These are phyloP conservation scores for Callocephalon fimbriatum DNA, from an alignment of 2,113 vertebrate species.

Conservation along the genomic window DNA sequence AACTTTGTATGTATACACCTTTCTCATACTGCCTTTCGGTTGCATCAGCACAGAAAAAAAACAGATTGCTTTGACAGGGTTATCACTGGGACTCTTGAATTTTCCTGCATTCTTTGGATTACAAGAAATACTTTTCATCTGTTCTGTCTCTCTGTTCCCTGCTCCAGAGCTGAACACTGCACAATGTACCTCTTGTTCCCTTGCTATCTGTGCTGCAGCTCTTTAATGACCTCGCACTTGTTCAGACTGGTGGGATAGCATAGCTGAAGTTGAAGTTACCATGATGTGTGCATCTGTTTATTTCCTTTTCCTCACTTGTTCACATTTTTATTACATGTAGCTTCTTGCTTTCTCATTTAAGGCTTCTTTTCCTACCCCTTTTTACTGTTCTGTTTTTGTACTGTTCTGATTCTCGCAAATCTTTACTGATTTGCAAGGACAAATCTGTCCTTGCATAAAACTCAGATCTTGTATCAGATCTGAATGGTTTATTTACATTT, in stretches of 20 bases:
- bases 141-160: background rate
- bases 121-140: background rate
- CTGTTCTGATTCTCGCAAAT: too few species aligned
- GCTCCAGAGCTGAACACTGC: background rate
- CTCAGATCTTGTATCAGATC: background rate
- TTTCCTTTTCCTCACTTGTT: background rate
- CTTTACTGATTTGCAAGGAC: too few species aligned
- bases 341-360: background rate
- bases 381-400: background rate
- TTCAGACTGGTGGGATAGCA: background rate
- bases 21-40: background rate
- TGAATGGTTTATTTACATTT: background rate
- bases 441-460: background rate
- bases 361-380: background rate
- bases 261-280: background rate
- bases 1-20: background rate
- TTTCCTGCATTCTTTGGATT: slow-evolving; percentile 25
- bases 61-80: background rate
- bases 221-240: background rate
- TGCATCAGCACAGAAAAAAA: background rate
- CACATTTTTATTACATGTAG: background rate
- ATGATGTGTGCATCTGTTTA: background rate
- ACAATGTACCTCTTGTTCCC: slow-evolving; percentile 38
- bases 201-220: background rate
- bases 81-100: background rate